Evolutionary conservation across 2,888 invertebrate species (phyloP).

Genomic region (Monopis laevigella): DNA sequence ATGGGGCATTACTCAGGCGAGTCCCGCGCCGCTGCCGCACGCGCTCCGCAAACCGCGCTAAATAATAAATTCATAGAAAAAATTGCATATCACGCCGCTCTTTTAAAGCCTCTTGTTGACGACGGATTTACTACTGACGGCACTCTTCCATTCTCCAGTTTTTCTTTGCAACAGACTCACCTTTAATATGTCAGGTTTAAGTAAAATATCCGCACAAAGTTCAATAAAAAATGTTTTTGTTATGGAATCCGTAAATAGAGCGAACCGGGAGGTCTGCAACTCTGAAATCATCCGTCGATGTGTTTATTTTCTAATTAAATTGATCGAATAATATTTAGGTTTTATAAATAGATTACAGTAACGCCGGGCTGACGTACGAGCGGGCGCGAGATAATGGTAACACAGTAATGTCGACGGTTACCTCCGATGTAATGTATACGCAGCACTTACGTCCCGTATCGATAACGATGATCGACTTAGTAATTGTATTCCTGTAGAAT

Average conservation of each 20-base stretch:
- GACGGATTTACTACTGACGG: too few relatives aligned
- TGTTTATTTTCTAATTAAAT: slow-evolving; percentile 17
- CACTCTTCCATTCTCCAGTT: too few relatives aligned
- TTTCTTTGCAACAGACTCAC: too few relatives aligned
- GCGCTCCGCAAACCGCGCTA: slow-evolving; percentile 19
- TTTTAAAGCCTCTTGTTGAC: too few relatives aligned
- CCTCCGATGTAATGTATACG: too few relatives aligned
- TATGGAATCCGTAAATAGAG: slow-evolving; percentile 9
- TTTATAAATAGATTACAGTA: slow-evolving; percentile 16
- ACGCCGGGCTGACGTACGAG: slow-evolving; percentile 9
- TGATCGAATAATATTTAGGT: slow-evolving; percentile 17
- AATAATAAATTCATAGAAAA: slow-evolving; percentile 27
- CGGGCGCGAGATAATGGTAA: slow-evolving; percentile 5
- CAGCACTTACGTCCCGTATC: too few relatives aligned
- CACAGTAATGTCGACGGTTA: too few relatives aligned
- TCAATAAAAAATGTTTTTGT: too few relatives aligned
- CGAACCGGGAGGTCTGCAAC: slow-evolving; percentile 14
- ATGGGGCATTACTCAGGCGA: slow-evolving; percentile 23
- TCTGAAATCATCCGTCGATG: slow-evolving; percentile 1
- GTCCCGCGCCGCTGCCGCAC: slow-evolving; percentile 17
- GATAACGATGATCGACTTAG: too few relatives aligned
- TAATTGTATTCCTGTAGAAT: too few relatives aligned
- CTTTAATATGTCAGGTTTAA: too few relatives aligned
- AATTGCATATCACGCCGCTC: slow-evolving; percentile 22
- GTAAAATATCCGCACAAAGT: too few relatives aligned